These are phyloP conservation scores for Oncopeltus fasciatus DNA, from an alignment of 1,140 invertebrate species.

Conservation along the genomic window DNA sequence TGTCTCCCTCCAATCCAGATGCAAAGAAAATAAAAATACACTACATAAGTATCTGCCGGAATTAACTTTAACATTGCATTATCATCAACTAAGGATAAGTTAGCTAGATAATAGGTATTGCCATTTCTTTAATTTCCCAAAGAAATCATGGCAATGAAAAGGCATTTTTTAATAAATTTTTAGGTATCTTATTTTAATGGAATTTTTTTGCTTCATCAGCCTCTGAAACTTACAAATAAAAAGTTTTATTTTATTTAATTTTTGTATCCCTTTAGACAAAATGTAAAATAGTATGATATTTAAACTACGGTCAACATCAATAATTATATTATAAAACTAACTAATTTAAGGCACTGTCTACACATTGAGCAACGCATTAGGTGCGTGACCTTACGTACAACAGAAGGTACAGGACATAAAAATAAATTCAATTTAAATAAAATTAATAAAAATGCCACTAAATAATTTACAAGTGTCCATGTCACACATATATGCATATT, in stretches of 20 bases:
- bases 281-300: background rate
- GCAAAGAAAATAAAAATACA: too few relatives aligned
- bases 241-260: background rate
- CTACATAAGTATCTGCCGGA: too few relatives aligned
- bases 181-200: background rate
- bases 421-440: background rate
- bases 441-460: constrained; percentile 4
- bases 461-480: background rate
- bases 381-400: constrained; percentile 20
- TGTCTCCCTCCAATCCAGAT: too few relatives aligned
- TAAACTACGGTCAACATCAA: constrained; percentile 1
- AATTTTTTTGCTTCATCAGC: background rate
- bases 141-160: background rate
- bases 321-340: constrained; percentile 5
- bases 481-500: background rate
- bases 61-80: too few relatives aligned
- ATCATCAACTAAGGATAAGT: too few relatives aligned
- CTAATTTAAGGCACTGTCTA: constrained; percentile 19
- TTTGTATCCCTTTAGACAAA: background rate
- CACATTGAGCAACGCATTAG: constrained; percentile 21
- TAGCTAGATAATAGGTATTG: too few relatives aligned
- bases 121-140: too few relatives aligned
- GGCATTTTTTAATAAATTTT: background rate
- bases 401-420: constrained; percentile 16
- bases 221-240: background rate